Percentiles rank a stretch among this genome's conserved stretches.
Conservation (phyloP, 1,140 invertebrate genomes). For the Cryptotermes secundus region DNA sequence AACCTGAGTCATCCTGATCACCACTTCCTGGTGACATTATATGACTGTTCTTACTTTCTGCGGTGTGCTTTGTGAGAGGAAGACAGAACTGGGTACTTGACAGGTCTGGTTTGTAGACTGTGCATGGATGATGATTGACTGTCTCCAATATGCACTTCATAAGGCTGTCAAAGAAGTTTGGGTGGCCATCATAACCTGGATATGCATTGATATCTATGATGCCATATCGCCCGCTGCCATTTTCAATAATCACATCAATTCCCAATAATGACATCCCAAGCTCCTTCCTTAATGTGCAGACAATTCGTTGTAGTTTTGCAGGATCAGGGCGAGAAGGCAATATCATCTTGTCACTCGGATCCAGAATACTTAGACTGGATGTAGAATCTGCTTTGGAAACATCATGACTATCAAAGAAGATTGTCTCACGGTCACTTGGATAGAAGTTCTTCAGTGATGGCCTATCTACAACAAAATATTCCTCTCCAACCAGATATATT, state of each 20-base stretch:
- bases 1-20: constrained; percentile 50
- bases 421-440: constrained; percentile 67
- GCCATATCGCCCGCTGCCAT: constrained; percentile 73
- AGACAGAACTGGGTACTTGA: not conserved
- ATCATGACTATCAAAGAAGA: constrained; percentile 82
- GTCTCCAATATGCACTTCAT: constrained; percentile 61
- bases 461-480: constrained; percentile 75
- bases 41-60: not conserved
- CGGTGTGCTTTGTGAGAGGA: not conserved
- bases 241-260: constrained; percentile 85
- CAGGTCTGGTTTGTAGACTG: no score
- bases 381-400: constrained; percentile 84
- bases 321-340: constrained; percentile 52
- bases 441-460: constrained; percentile 92
- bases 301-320: constrained; percentile 62
- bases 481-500: constrained; percentile 77
- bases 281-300: constrained; percentile 60
- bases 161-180: constrained; percentile 76
- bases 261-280: constrained; percentile 76
- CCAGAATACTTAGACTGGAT: constrained; percentile 74
- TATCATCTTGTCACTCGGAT: constrained; percentile 57
- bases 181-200: constrained; percentile 84
- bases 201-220: constrained; percentile 90
- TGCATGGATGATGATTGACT: constrained; percentile 41
- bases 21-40: constrained; percentile 38